These are phyloP conservation scores for Eulimnadia texana DNA, from an alignment of 1,140 invertebrate species.

Conservation along the genomic window DNA sequence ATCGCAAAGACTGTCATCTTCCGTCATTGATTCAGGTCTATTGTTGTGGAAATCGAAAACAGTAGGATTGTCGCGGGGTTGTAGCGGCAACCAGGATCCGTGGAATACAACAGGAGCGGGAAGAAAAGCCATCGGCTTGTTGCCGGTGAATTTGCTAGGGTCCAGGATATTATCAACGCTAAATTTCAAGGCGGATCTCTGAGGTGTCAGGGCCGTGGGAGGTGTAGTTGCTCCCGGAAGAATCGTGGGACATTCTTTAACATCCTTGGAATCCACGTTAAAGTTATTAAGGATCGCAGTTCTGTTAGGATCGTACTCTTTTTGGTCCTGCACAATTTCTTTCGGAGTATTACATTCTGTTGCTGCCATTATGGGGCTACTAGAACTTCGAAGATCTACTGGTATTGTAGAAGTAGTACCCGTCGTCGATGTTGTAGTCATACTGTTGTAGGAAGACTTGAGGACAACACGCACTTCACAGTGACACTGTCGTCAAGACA, in stretches of 20 bases:
- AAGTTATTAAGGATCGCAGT: too few species aligned
- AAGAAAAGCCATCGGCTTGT: conserved; percentile 20
- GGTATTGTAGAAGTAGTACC: not conserved
- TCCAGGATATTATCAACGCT: conserved; percentile 84
- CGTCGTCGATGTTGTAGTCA: not conserved
- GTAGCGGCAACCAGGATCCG: conserved; percentile 18
- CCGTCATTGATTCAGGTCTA: conserved; percentile 21
- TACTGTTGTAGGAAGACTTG: too few species aligned
- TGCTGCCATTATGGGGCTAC: not conserved
- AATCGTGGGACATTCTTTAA: too few species aligned
- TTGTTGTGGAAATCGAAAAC: conserved; percentile 20
- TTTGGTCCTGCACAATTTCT: too few species aligned
- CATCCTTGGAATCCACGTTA: too few species aligned
- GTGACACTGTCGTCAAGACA: not conserved
- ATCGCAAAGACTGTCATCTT: conserved; percentile 21
- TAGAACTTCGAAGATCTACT: not conserved
- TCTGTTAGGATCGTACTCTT: too few species aligned
- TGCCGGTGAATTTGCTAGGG: conserved; percentile 74
- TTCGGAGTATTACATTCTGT: too few species aligned
- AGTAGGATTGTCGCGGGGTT: conserved; percentile 20
- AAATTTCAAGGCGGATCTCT: conserved; percentile 33
- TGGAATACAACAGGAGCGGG: conserved; percentile 18
- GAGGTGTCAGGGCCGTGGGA: not conserved
- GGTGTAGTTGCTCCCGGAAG: not conserved
- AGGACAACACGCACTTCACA: too few species aligned